A percentile compares a stretch with the other conserved stretches of the same genome.
phyloP scores from a whole-genome alignment of 2,113 vertebrate species.

The Himantopus leucocephalus region DNA sequence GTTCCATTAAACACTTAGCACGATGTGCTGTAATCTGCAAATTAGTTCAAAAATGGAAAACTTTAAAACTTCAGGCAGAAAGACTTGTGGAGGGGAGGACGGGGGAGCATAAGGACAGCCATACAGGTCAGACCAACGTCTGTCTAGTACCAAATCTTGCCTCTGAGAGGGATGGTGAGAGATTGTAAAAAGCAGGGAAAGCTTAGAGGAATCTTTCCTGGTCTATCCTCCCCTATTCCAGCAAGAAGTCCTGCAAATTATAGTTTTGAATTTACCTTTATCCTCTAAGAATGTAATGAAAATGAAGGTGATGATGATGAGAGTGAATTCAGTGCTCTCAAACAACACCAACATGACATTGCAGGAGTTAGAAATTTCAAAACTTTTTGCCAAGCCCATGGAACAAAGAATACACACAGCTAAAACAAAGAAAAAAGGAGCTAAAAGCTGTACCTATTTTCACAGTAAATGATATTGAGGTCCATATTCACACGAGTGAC shows the following conservation, averaged over 20 bases:
- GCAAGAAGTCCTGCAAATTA: not conserved
- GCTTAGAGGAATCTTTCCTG: not conserved
- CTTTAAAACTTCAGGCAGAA: conserved; percentile 23
- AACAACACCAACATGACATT: not conserved
- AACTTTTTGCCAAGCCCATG: not conserved
- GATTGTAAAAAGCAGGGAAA: not conserved
- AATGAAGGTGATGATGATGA: not conserved
- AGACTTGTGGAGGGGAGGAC: not conserved
- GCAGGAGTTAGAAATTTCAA: not conserved
- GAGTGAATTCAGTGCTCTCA: not conserved
- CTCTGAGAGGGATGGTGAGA: not conserved
- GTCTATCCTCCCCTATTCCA: not conserved
- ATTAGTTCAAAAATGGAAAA: conserved; percentile 39
- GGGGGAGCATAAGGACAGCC: conserved; percentile 1
- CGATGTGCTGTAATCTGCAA: conserved; percentile 30
- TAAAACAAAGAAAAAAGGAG: conserved; percentile 25
- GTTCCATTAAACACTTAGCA: conserved; percentile 32
- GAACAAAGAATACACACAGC: not conserved
- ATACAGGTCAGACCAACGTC: conserved; percentile 1
- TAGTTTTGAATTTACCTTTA: not conserved
- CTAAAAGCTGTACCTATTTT: conserved; percentile 89
- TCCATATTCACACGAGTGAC: conserved; percentile 99
- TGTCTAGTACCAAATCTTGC: conserved; percentile 10
- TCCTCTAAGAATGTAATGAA: not conserved
- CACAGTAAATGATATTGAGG: conserved; percentile 99